A percentile compares a stretch with the other conserved stretches of the same genome.
phyloP scores from a whole-genome alignment of 2,888 invertebrate species.

The Diaperis boleti region DNA sequence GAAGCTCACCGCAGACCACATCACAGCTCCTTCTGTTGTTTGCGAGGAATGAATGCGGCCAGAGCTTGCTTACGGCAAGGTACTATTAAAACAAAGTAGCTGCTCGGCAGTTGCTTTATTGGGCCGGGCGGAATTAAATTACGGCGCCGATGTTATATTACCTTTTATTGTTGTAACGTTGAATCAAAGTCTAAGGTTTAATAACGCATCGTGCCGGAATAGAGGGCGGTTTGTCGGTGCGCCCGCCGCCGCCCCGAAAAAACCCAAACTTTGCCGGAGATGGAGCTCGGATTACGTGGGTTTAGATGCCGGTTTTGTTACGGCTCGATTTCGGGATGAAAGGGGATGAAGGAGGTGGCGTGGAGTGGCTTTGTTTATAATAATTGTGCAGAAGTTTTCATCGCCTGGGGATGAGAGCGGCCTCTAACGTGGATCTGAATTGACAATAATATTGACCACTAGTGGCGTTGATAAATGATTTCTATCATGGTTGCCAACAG shows the following conservation, averaged over 20 bases:
- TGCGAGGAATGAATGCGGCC: constrained; percentile 55
- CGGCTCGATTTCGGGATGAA: too few species aligned
- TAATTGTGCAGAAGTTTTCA: too few species aligned
- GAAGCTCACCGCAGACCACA: constrained; percentile 63
- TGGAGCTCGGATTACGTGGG: too few species aligned
- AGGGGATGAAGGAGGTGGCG: too few species aligned
- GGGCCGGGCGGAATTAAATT: constrained; percentile 41
- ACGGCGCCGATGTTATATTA: constrained; percentile 29
- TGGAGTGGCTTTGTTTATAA: too few species aligned
- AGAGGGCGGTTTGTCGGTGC: constrained; percentile 1
- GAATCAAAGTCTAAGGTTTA: constrained; percentile 24
- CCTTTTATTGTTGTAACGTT: constrained; percentile 25
- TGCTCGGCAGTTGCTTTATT: constrained; percentile 39
- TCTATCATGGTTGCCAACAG: too few species aligned
- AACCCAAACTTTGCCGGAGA: not conserved
- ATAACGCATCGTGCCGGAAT: constrained; percentile 4
- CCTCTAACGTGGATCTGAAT: too few species aligned
- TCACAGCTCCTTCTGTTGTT: constrained; percentile 63
- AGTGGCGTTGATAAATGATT: too few species aligned
- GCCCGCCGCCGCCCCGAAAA: too few species aligned
- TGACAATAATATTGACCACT: too few species aligned
- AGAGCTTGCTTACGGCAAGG: constrained; percentile 54
- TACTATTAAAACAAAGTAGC: constrained; percentile 51
- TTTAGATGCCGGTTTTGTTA: too few species aligned
- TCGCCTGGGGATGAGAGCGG: too few species aligned